A percentile compares a stretch with the other conserved stretches of the same genome.
Evolutionary conservation across 2,888 invertebrate species (phyloP).

Genomic region (Cylindroiulus punctatus): DNA sequence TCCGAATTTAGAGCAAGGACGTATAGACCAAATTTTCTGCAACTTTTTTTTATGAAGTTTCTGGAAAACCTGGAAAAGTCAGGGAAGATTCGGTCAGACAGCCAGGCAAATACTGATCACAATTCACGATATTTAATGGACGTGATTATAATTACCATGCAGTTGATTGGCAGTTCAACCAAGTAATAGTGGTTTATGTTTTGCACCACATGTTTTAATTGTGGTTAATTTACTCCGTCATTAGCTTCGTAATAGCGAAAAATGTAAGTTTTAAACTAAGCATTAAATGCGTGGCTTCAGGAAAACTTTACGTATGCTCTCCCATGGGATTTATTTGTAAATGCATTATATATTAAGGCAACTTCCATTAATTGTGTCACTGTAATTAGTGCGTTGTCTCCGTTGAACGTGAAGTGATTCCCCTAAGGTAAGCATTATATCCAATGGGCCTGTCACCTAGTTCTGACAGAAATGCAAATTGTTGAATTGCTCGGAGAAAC

Average conservation of each 20-base stretch:
- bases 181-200: too few species aligned
- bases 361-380: conserved; percentile 9
- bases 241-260: not conserved
- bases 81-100: too few species aligned
- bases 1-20: too few species aligned
- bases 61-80: too few species aligned
- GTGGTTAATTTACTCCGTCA: not conserved
- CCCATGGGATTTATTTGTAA: not conserved
- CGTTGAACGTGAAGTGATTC: conserved; percentile 12
- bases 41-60: too few species aligned
- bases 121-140: too few species aligned
- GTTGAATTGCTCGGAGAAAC: conserved; percentile 13
- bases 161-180: too few species aligned
- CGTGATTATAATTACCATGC: too few species aligned
- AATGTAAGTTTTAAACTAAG: not conserved
- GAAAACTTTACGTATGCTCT: not conserved
- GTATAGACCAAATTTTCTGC: too few species aligned
- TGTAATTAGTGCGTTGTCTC: conserved; percentile 19
- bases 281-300: not conserved
- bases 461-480: conserved; percentile 44
- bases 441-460: conserved; percentile 17
- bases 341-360: conserved; percentile 37
- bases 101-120: too few species aligned
- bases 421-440: conserved; percentile 16
- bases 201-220: not conserved